A percentile compares a stretch with the other conserved stretches of the same genome.
These are phyloP conservation scores for Pardosa pseudoannulata DNA, from an alignment of 2,888 invertebrate genomes.

Conservation along the genomic window DNA sequence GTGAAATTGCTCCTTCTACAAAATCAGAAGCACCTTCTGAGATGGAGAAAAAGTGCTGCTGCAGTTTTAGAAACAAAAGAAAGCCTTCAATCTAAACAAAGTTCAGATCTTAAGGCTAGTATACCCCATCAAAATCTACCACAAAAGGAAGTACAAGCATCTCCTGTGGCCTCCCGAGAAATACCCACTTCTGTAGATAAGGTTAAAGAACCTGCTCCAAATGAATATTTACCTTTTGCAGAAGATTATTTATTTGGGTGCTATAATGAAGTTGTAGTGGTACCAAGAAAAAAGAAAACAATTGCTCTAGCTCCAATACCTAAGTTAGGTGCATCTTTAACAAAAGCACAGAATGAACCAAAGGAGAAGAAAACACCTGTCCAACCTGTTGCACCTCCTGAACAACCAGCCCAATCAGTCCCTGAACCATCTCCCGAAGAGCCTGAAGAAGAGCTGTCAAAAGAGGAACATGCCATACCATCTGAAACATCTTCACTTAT, in stretches of 20 bases:
- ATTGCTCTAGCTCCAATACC: not conserved
- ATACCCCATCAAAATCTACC: not conserved
- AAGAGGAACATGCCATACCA: not conserved
- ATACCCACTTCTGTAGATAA: not conserved
- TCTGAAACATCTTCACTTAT: not conserved
- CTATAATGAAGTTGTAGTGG: slow-evolving; percentile 48
- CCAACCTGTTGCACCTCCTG: not conserved
- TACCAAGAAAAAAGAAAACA: slow-evolving; percentile 41
- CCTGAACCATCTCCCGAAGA: not conserved
- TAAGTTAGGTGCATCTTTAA: not conserved
- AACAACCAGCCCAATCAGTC: not conserved
- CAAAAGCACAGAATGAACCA: not conserved
- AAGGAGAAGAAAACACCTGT: not conserved
- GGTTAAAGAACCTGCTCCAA: not conserved
- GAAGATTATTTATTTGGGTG: slow-evolving; percentile 70
- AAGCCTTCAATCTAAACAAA: not conserved
- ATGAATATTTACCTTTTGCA: slow-evolving; percentile 55
- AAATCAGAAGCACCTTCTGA: slow-evolving; percentile 25
- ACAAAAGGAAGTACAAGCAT: not conserved
- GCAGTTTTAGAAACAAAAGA: not conserved
- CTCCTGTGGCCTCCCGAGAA: not conserved
- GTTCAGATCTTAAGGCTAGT: not conserved
- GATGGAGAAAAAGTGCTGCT: slow-evolving; percentile 32
- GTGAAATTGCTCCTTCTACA: slow-evolving; percentile 37
- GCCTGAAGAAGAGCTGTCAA: not conserved